phyloP scores from a whole-genome alignment of 2,113 vertebrate genomes.

The Bagarius yarrelli region DNA sequence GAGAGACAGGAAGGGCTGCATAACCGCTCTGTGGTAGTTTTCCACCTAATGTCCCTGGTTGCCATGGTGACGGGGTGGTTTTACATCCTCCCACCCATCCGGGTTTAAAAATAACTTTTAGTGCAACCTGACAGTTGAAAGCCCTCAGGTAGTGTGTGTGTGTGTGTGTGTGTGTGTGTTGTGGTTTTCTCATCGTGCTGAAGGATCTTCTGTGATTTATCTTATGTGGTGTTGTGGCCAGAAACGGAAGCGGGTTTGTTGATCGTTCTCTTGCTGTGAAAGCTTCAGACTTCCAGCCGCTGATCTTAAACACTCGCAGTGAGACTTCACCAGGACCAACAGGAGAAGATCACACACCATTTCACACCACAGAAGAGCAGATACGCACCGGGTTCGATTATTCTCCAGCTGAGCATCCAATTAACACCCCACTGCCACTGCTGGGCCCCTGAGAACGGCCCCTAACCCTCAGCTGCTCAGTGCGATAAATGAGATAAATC shows the following conservation, averaged over 20 bases:
- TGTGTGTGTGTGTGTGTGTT: slow-evolving; percentile 49
- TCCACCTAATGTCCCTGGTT: slow-evolving; percentile 37
- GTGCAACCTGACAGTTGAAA: slow-evolving; percentile 60
- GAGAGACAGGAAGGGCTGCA: slow-evolving; percentile 41
- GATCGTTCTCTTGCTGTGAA: slow-evolving; percentile 44
- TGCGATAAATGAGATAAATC: too few species aligned
- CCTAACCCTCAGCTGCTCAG: too few species aligned
- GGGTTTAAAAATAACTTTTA: slow-evolving; percentile 57
- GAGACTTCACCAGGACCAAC: neutral
- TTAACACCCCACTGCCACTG: too few species aligned
- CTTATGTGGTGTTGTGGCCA: slow-evolving; percentile 54
- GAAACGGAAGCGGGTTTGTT: slow-evolving; percentile 43
- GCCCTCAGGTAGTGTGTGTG: slow-evolving; percentile 48
- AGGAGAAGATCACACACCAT: neutral
- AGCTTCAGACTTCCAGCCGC: slow-evolving; percentile 15
- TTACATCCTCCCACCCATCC: slow-evolving; percentile 49
- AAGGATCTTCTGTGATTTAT: slow-evolving; percentile 57
- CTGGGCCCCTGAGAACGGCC: too few species aligned
- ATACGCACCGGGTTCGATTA: too few species aligned
- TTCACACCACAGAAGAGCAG: too few species aligned
- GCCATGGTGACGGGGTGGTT: slow-evolving; percentile 13
- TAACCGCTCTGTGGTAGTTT: slow-evolving; percentile 46
- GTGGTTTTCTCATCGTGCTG: slow-evolving; percentile 67
- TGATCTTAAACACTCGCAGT: slow-evolving; percentile 1
- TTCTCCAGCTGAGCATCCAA: too few species aligned